A percentile compares a stretch with the other conserved stretches of the same genome.
These are phyloP conservation scores for Hippocampus mohnikei DNA, from an alignment of 2,113 vertebrate species.

Conservation along the genomic window DNA sequence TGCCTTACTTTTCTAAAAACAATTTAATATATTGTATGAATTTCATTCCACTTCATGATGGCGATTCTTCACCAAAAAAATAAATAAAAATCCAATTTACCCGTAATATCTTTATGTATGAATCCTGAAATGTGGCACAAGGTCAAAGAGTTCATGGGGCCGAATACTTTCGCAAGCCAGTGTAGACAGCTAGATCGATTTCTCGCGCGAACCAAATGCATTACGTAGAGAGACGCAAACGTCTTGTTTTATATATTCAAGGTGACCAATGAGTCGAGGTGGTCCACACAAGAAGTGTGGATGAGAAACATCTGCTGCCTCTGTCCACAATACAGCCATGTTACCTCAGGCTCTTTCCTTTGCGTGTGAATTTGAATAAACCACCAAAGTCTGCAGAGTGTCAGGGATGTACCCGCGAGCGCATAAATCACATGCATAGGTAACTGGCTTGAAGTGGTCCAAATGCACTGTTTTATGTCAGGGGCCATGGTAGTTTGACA, in stretches of 20 bases:
- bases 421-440: neutral
- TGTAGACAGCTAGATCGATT: no score
- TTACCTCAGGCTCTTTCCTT: slow-evolving; percentile 3
- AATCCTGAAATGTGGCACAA: no score
- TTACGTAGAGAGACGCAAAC: neutral
- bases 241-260: neutral
- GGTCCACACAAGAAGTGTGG: neutral
- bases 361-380: neutral
- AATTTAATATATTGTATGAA: no score
- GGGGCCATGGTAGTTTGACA: neutral
- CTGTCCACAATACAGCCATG: neutral
- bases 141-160: no score
- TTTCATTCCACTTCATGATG: no score
- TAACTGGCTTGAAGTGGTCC: neutral
- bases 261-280: neutral
- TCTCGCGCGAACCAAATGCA: neutral
- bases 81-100: no score
- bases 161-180: no score
- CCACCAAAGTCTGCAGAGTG: neutral
- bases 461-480: neutral
- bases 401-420: neutral
- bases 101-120: no score
- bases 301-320: neutral
- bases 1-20: no score
- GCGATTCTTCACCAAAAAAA: no score